A percentile compares a stretch with the other conserved stretches of the same genome.
Evolutionary conservation across 2,113 vertebrate genomes (phyloP).

Genomic region (Engraulis encrasicolus): DNA sequence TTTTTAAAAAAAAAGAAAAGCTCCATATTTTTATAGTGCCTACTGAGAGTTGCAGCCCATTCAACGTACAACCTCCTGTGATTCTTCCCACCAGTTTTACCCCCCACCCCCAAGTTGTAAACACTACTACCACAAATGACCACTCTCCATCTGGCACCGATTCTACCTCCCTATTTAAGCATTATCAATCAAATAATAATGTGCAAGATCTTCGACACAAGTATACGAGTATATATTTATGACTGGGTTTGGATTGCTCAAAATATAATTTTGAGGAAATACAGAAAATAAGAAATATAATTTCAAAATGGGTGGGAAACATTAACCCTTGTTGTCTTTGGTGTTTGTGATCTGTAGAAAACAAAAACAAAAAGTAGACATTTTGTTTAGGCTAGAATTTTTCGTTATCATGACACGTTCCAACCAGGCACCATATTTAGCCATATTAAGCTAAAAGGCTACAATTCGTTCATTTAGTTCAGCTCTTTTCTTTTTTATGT

Average conservation of each 20-base stretch:
- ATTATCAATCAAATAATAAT: constrained; percentile 28
- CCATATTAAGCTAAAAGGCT: constrained; percentile 55
- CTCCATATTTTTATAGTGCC: constrained; percentile 31
- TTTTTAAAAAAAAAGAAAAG: constrained; percentile 35
- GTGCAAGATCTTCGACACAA: constrained; percentile 32
- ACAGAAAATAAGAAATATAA: background rate
- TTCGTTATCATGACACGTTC: constrained; percentile 41
- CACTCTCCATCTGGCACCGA: constrained; percentile 4
- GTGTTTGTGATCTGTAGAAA: constrained; percentile 63
- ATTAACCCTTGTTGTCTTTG: constrained; percentile 68
- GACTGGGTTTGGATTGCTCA: constrained; percentile 24
- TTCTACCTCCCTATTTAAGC: constrained; percentile 20
- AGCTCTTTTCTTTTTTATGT: no score
- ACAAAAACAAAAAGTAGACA: constrained; percentile 50
- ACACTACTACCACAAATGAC: constrained; percentile 22
- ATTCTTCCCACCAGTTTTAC: constrained; percentile 14
- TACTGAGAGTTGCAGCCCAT: background rate
- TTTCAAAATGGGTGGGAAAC: constrained; percentile 9
- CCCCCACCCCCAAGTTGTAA: constrained; percentile 25
- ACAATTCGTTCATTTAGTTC: constrained; percentile 43
- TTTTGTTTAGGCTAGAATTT: constrained; percentile 42
- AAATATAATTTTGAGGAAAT: constrained; percentile 25
- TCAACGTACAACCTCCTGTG: constrained; percentile 43
- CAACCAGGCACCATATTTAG: constrained; percentile 65
- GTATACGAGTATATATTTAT: background rate